Conservation (phyloP, 2,113 vertebrate species). For the Notechis scutatus region DNA sequence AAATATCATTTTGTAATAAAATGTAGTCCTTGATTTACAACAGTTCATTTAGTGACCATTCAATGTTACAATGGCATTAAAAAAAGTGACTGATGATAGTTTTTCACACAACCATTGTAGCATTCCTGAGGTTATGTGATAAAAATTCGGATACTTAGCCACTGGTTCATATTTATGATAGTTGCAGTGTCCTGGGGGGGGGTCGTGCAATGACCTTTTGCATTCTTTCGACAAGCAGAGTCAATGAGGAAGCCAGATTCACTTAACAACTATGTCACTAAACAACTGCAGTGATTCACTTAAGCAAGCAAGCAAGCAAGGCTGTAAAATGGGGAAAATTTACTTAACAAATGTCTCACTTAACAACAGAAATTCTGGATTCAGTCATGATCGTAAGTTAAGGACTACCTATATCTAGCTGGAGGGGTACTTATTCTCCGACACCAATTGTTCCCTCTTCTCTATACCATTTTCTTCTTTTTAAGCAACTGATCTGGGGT, state of each 20-base stretch:
- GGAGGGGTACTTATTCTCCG: not conserved
- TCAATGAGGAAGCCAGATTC: not conserved
- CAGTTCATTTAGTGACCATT: not conserved
- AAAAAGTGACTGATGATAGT: not conserved
- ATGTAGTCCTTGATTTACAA: not conserved
- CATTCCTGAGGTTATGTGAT: not conserved
- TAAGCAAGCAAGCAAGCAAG: not conserved
- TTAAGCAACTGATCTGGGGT: not conserved
- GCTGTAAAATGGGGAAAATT: not conserved
- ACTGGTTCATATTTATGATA: not conserved
- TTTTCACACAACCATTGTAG: not conserved
- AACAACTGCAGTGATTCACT: not conserved
- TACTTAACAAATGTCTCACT: not conserved
- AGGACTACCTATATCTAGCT: not conserved
- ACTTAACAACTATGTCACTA: not conserved
- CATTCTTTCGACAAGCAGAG: not conserved
- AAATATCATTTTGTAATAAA: not conserved
- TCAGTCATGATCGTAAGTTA: not conserved
- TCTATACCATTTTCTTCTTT: not conserved
- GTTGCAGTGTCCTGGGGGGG: not conserved
- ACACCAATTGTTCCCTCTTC: not conserved
- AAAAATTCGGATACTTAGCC: not conserved
- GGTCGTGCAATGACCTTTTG: not conserved
- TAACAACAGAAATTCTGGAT: too few relatives aligned
- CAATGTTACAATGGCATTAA: not conserved